Percentiles rank a stretch among this genome's conserved stretches.
Conservation (phyloP, 2,888 invertebrate species). For the Andrena praecox region DNA sequence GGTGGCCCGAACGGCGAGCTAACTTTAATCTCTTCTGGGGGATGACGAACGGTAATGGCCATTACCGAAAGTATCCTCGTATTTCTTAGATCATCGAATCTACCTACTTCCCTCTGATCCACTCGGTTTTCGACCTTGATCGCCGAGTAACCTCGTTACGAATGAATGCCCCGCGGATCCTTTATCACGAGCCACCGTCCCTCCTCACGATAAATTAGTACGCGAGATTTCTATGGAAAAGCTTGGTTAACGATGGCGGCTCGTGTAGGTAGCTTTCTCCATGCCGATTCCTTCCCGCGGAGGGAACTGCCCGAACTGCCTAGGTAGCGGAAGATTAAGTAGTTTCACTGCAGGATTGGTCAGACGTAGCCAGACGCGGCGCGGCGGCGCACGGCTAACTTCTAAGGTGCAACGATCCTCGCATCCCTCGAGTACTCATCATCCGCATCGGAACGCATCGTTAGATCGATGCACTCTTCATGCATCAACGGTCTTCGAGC, state of each 20-base stretch:
- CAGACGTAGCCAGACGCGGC: not conserved
- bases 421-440: too few species aligned
- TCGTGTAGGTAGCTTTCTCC: not conserved
- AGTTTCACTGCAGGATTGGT: not conserved
- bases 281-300: not conserved
- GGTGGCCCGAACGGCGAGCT: constrained; percentile 25
- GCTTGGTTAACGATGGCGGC: not conserved
- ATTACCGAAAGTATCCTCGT: constrained; percentile 48
- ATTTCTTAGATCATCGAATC: constrained; percentile 36
- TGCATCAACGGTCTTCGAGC: not conserved
- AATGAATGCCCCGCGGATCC: not conserved
- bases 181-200: not conserved
- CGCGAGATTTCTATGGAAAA: not conserved
- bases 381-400: not conserved
- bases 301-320: not conserved
- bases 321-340: not conserved
- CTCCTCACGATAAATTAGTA: not conserved
- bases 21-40: constrained; percentile 52
- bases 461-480: not conserved
- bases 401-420: not conserved
- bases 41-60: constrained; percentile 55
- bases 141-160: not conserved
- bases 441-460: not conserved
- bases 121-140: constrained; percentile 4
- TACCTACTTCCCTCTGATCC: not conserved